Evolutionary conservation across 2,888 invertebrate genomes (phyloP).

Genomic region (Acronicta psi): DNA sequence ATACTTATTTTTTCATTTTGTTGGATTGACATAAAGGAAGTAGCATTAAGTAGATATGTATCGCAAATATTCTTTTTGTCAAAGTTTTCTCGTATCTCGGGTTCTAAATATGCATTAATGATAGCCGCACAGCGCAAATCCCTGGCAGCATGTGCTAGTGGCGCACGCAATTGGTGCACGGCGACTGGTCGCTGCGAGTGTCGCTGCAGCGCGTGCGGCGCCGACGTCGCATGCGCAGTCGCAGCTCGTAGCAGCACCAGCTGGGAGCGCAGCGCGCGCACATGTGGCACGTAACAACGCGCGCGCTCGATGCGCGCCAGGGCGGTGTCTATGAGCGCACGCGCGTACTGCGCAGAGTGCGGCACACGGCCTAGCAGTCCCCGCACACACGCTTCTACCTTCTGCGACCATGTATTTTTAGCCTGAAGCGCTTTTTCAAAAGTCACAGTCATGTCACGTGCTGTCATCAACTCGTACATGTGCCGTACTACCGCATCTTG

Average conservation of each 20-base stretch:
- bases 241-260: conserved; percentile 61
- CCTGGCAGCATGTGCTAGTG: conserved; percentile 49
- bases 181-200: conserved; percentile 58
- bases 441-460: conserved; percentile 12
- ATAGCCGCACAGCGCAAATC: conserved; percentile 63
- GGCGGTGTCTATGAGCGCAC: conserved; percentile 62
- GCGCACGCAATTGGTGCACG: conserved; percentile 56
- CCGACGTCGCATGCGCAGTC: neutral
- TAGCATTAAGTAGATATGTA: conserved; percentile 33
- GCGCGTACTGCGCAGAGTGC: conserved; percentile 71
- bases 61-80: conserved; percentile 59
- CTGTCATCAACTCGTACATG: conserved; percentile 67
- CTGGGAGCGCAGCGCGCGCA: conserved; percentile 57
- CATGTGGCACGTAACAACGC: conserved; percentile 43
- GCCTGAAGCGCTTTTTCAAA: conserved; percentile 43
- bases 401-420: conserved; percentile 55
- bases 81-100: conserved; percentile 54
- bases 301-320: conserved; percentile 57
- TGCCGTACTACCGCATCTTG: conserved; percentile 68
- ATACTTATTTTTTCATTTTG: neutral
- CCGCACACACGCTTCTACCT: conserved; percentile 62
- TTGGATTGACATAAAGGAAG: conserved; percentile 23
- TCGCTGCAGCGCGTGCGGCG: conserved; percentile 37
- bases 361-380: conserved; percentile 64
- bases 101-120: conserved; percentile 64